Conservation (phyloP, 2,113 vertebrate species). For the Erpornis zantholeuca region DNA sequence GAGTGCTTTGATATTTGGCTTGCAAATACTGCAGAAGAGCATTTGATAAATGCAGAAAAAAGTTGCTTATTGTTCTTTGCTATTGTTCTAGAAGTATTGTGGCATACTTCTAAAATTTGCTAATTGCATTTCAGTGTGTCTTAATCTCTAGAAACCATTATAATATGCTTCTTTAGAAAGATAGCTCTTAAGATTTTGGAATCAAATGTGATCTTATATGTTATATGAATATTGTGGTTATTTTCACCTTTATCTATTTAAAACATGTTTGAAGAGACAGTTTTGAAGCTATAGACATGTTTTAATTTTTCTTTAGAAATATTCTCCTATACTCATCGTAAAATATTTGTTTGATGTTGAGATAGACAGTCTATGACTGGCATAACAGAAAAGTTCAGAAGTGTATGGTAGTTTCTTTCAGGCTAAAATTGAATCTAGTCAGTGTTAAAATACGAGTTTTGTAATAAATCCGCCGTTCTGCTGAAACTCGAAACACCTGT, state of each 20-base stretch:
- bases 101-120: not conserved
- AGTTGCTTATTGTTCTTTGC: not conserved
- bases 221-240: not conserved
- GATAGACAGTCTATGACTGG: not conserved
- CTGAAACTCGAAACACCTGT: conserved; percentile 15
- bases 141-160: not conserved
- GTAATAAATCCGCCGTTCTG: not conserved
- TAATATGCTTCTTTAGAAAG: not conserved
- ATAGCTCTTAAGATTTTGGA: not conserved
- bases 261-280: not conserved
- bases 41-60: not conserved
- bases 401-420: not conserved
- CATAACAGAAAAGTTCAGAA: not conserved
- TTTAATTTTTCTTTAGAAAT: not conserved
- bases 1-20: not conserved
- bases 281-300: not conserved
- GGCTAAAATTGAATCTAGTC: not conserved
- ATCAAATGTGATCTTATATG: not conserved
- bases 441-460: not conserved
- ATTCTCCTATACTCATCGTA: not conserved
- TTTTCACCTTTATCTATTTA: not conserved
- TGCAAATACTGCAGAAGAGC: not conserved
- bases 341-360: not conserved
- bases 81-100: too few relatives aligned
- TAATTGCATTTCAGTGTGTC: not conserved